Evolutionary conservation across 2,113 vertebrate species (phyloP).

Genomic region (Sisor rabdophorus): DNA sequence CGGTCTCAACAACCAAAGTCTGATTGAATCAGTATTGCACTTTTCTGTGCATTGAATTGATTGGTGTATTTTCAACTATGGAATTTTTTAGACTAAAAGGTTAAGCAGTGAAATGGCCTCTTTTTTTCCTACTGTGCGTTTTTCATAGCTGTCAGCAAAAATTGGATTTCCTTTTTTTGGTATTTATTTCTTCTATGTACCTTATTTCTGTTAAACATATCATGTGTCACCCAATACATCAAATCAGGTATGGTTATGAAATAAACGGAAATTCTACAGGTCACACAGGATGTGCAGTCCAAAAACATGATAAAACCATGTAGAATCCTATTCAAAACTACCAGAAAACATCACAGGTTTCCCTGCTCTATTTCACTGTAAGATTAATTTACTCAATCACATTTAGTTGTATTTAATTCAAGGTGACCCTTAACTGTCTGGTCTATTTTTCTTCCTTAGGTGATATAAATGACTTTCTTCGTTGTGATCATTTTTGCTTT

Average conservation of each 20-base stretch:
- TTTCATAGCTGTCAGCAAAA: neutral
- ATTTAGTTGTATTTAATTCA: neutral
- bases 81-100: neutral
- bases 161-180: neutral
- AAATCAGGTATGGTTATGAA: neutral
- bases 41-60: constrained; percentile 18
- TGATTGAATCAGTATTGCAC: constrained; percentile 35
- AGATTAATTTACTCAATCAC: neutral
- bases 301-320: neutral
- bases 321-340: too few species aligned
- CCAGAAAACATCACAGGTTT: neutral
- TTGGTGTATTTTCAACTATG: neutral
- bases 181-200: neutral
- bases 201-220: neutral
- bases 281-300: neutral
- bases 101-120: neutral
- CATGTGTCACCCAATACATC: neutral
- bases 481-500: constrained; percentile 43
- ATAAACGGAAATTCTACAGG: neutral
- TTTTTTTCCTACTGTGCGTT: neutral
- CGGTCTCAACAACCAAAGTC: constrained; percentile 4
- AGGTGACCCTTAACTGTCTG: too few species aligned
- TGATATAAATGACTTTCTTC: constrained; percentile 31
- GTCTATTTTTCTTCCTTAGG: neutral
- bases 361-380: neutral